Evolutionary conservation across 1,140 invertebrate genomes (phyloP).

Genomic region (Rhopalosiphum maidis): DNA sequence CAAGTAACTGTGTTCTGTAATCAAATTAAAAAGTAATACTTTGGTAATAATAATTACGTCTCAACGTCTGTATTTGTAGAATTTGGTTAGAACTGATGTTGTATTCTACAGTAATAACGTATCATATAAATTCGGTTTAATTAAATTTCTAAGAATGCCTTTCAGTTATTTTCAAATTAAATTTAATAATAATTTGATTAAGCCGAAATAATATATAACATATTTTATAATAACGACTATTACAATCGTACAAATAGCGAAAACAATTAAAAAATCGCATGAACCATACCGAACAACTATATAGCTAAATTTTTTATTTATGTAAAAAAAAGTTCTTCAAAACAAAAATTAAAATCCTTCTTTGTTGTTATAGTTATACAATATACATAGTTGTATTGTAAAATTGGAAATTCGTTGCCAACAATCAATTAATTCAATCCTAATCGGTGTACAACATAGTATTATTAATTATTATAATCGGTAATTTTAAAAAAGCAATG

Average conservation of each 20-base stretch:
- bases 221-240: neutral
- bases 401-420: neutral
- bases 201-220: neutral
- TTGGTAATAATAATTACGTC: neutral
- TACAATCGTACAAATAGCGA: neutral
- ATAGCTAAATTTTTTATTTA: neutral
- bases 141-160: neutral
- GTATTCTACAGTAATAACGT: neutral
- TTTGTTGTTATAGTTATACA: neutral
- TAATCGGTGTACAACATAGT: neutral
- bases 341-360: neutral
- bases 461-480: no score
- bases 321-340: neutral
- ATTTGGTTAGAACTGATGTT: neutral
- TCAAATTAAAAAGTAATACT: constrained; percentile 3
- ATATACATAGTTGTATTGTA: neutral
- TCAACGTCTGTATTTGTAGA: neutral
- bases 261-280: neutral
- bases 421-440: neutral
- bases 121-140: neutral
- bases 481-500: neutral
- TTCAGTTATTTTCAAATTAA: neutral
- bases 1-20: neutral
- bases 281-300: neutral
- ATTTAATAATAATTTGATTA: constrained; percentile 1